Base-by-base conservation (phyloP, 1,140 invertebrate species). In the Hycleus cichorii region DNA sequence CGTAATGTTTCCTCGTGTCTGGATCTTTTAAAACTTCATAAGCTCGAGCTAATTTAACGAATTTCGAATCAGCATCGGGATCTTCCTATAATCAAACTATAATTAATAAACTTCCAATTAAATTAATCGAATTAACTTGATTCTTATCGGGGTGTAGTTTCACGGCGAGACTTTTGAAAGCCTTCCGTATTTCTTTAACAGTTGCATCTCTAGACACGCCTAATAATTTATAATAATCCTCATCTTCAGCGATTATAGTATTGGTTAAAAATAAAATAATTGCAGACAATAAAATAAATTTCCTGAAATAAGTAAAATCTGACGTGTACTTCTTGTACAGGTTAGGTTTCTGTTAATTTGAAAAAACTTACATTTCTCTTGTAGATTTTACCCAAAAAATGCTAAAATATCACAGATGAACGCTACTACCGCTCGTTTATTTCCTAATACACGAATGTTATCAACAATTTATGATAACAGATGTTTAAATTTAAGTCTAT, bases 21-120 rank as follows among this genome's bases (percentile, higher is more conserved):
- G 86, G 83, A 76, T 93, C 89, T 75, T 92, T 93, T 11, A 93
- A 72, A 2, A 89, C 84, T 75, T 93, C 90, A 79, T 93, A 93
- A 0, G 89, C 90, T 62, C 83, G 81, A 47, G 86, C 90, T 10
- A 92, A 80, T 74, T 82, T 82, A 12, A 92, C 68, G 75, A 93
- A 93, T 60, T 81, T 86, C 18, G 84, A 80, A 71, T 92, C 87
- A 39, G 89, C 86, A 54, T 82, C 74, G 64, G 79, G 78, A 76
- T 90, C 81, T 69, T 87, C 81, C 85, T 88, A 68, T 65, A 74
- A 52, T 56, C 39, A 52, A 45, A 48, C 63, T 61, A 54, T 51
- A 54, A 48, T 51, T 62, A 47, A 47, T 63, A 39, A 25, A 59
- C 45, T 58, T 26, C 59, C 43, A 52, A 8, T 27, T 25, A 18